Percentiles rank a stretch among this genome's conserved stretches.
These are phyloP conservation scores for Hystrix cristata DNA, from an alignment of 2,113 vertebrate genomes.

Conservation along the genomic window DNA sequence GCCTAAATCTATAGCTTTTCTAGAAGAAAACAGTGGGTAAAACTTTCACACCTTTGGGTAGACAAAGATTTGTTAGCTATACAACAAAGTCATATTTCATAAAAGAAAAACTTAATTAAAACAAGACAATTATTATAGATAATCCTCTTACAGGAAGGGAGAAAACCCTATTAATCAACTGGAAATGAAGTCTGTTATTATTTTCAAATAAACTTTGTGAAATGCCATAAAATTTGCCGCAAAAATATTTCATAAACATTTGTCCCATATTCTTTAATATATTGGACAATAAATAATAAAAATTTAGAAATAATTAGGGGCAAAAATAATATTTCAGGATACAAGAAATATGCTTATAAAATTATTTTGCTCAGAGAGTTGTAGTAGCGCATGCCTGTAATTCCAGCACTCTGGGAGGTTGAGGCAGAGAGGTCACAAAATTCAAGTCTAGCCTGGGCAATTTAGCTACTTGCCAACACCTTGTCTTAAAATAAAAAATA, in stretches of 20 bases:
- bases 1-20: not conserved
- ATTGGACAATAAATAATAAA: not conserved
- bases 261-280: not conserved
- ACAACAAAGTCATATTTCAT: not conserved
- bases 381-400: not conserved
- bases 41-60: not conserved
- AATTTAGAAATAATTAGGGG: not conserved
- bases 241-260: not conserved
- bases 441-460: not conserved
- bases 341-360: not conserved
- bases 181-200: not conserved
- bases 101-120: not conserved
- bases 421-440: not conserved
- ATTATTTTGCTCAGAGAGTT: not conserved
- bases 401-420: not conserved
- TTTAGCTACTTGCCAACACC: not conserved
- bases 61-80: not conserved
- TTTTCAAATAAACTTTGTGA: not conserved
- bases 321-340: slow-evolving; percentile 15
- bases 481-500: not conserved
- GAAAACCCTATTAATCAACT: not conserved
- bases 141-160: not conserved
- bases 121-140: not conserved
- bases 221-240: not conserved
- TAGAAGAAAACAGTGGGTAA: not conserved